phyloP scores from a whole-genome alignment of 2,797 vertebrate species.

The Lacerta agilis region DNA sequence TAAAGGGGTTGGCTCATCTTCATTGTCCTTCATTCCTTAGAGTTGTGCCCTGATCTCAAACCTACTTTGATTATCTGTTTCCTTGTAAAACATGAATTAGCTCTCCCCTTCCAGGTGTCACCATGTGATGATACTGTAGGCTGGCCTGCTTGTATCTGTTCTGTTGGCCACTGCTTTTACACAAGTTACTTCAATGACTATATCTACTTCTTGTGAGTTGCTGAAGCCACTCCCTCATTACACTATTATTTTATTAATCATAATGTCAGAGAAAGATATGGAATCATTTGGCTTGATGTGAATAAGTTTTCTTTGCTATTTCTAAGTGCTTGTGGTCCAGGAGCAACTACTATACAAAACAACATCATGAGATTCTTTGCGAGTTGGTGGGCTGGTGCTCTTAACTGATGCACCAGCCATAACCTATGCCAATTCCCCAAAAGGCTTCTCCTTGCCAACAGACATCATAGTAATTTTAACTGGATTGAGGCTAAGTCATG shows the following conservation, averaged over 20 bases:
- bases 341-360: neutral
- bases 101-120: neutral
- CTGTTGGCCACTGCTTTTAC: neutral
- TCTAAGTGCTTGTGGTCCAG: neutral
- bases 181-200: neutral
- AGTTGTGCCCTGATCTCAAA: neutral
- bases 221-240: neutral
- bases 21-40: neutral
- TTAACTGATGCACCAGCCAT: neutral
- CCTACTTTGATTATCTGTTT: neutral
- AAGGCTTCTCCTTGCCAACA: constrained; percentile 10
- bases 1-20: neutral
- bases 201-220: neutral
- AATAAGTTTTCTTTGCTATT: neutral
- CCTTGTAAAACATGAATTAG: neutral
- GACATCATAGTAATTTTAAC: constrained; percentile 7
- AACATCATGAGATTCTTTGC: neutral
- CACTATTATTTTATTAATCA: neutral
- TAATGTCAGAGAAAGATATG: neutral
- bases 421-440: constrained; percentile 9
- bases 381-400: neutral
- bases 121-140: neutral
- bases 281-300: neutral
- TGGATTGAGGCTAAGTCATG: constrained; percentile 6
- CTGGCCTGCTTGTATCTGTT: neutral